Base-by-base conservation (phyloP, 2,797 vertebrate species). In the Varecia variegata region DNA sequence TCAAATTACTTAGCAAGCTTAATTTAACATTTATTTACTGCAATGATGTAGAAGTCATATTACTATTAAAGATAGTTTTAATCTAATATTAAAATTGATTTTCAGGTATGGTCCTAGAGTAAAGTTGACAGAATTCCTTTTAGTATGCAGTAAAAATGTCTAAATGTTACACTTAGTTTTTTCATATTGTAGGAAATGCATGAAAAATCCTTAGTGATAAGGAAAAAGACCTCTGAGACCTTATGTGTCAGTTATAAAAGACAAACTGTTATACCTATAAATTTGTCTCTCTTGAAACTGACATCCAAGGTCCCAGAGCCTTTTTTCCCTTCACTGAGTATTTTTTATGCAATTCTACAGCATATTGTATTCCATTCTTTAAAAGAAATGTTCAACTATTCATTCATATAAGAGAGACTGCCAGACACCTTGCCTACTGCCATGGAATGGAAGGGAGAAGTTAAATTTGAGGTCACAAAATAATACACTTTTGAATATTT, bases 251-350 rank as follows among this genome's bases (percentile, higher is more conserved):
- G 83, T 98, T 98, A 81, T 88, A 95, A 97, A 97, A 97, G 97
- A 98, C 93, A 98, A 97, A 88, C 98, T 97, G 97, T 97, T 98
- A 98, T 89, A 97, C 93, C 92, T 81, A 97, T 96, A 97, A 91
- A 97, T 98, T 98, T 98, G 62, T 98, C 45, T 98, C 95, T 98
- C 50, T 54, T 96, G 70, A 45, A 98, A 95, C 83, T 98, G 98
- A 98, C 97, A 98, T 83, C 67, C 0, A 35, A 98, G 96, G 95
- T 98, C 97, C 97, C 94, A 94, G 79, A 97, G 95, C 89, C 89
- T 97, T 98, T 98, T 83, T 20, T n/a, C 0, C 0, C 76, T 95
- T 97, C 47, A 89, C 32, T 86, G 60, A 97, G 10, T 7, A 94
- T 82, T 97, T 98, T 97, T n/a, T 84, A 93, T 94, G 56, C 73